Percentiles rank a stretch among this genome's conserved stretches.
phyloP scores from a whole-genome alignment of 2,888 invertebrate species.

The Prosopocoilus inquinatus region DNA sequence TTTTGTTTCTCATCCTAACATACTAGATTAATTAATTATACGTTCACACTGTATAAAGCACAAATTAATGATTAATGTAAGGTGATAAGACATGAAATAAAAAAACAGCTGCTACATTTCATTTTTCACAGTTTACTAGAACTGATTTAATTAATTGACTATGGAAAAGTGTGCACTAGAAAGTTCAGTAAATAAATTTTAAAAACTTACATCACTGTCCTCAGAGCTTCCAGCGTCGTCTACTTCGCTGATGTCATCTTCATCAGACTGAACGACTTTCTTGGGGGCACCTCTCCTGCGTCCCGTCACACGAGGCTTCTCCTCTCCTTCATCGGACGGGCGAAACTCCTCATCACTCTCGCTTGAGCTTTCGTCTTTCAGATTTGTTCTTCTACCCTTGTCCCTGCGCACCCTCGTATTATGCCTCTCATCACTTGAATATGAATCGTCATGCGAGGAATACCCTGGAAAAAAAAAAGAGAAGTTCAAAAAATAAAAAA shows the following conservation, averaged over 20 bases:
- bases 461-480: slow-evolving; percentile 38
- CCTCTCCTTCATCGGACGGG: slow-evolving; percentile 45
- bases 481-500: no score
- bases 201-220: slow-evolving; percentile 40
- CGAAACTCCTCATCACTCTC: slow-evolving; percentile 49
- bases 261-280: slow-evolving; percentile 35
- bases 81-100: no score
- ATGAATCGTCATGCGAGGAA: slow-evolving; percentile 50
- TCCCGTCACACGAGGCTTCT: slow-evolving; percentile 38
- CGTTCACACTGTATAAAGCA: no score
- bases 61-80: no score
- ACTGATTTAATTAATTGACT: no score
- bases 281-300: slow-evolving; percentile 38
- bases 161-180: no score
- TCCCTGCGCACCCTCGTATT: slow-evolving; percentile 43
- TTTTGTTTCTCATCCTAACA: no score
- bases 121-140: no score
- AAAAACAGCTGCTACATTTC: no score
- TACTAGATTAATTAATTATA: no score
- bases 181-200: not conserved
- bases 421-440: slow-evolving; percentile 47
- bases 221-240: slow-evolving; percentile 40
- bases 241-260: slow-evolving; percentile 41
- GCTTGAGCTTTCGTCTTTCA: slow-evolving; percentile 51
- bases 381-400: slow-evolving; percentile 46